These are phyloP conservation scores for Lottia scabra DNA, from an alignment of 2,888 invertebrate species.

Conservation along the genomic window DNA sequence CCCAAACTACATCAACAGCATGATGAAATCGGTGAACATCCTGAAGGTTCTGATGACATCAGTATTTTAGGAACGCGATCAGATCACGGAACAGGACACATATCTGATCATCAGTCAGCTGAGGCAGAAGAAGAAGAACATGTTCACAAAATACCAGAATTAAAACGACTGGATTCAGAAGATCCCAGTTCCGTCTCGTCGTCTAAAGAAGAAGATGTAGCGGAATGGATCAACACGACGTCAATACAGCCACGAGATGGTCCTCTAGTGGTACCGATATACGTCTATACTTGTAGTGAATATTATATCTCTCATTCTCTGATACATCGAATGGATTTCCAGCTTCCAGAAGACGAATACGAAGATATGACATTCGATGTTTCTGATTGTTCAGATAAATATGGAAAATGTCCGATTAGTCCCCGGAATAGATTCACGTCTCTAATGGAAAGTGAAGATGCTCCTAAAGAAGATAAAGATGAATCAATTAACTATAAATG, in stretches of 20 bases:
- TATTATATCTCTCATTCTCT: conserved; percentile 72
- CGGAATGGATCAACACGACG: conserved; percentile 27
- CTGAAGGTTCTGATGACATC: background rate
- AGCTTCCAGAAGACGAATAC: conserved; percentile 54
- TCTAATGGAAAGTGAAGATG: conserved; percentile 29
- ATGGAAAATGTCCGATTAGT: conserved; percentile 28
- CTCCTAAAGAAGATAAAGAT: conserved; percentile 22
- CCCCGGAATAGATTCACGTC: conserved; percentile 25
- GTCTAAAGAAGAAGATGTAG: background rate
- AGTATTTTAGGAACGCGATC: background rate
- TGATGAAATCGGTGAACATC: background rate
- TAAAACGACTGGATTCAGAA: conserved; percentile 4
- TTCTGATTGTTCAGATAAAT: conserved; percentile 23
- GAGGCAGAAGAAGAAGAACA: conserved; percentile 6
- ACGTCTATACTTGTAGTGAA: conserved; percentile 78
- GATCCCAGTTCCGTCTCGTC: background rate
- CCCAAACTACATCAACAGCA: conserved; percentile 2
- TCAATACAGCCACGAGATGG: conserved; percentile 22
- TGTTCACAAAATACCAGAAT: background rate
- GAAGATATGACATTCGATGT: conserved; percentile 63
- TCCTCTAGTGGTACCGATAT: conserved; percentile 72
- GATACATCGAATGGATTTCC: conserved; percentile 55
- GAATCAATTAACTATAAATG: conserved; percentile 25
- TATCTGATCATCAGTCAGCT: background rate
- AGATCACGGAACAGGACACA: background rate